phyloP scores from a whole-genome alignment of 2,797 vertebrate genomes.

The Champsocephalus esox region DNA sequence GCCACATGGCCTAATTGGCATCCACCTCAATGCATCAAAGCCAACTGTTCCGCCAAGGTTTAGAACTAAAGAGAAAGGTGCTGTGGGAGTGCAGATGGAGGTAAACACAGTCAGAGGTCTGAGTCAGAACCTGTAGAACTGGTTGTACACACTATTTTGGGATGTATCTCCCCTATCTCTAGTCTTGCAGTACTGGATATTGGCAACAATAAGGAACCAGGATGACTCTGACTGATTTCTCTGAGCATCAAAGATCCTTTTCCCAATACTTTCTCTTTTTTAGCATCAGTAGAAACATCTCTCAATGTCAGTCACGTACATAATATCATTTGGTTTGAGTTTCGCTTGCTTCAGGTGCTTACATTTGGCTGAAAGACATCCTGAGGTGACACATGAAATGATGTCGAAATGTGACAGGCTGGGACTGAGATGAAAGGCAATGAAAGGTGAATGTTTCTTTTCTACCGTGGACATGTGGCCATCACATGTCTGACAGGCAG shows the following conservation, averaged over 20 bases:
- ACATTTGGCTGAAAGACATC: conserved; percentile 58
- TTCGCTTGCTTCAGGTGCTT: conserved; percentile 40
- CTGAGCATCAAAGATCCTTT: conserved; percentile 25
- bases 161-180: conserved; percentile 35
- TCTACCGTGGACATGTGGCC: conserved; percentile 48
- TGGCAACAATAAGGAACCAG: conserved; percentile 35
- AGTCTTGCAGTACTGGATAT: conserved; percentile 34
- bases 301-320: conserved; percentile 37
- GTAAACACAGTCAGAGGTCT: conserved; percentile 26
- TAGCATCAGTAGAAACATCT: conserved; percentile 39
- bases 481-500: conserved; percentile 53
- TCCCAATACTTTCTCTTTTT: conserved; percentile 31
- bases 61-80: neutral
- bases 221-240: conserved; percentile 41
- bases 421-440: conserved; percentile 50
- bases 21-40: neutral
- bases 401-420: conserved; percentile 62
- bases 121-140: neutral
- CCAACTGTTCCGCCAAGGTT: neutral
- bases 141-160: conserved; percentile 11
- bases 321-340: conserved; percentile 41
- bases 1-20: neutral
- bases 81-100: neutral
- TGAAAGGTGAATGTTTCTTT: conserved; percentile 52
- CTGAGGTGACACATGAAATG: conserved; percentile 56